Percentiles rank a stretch among this genome's conserved stretches.
Conservation (phyloP, 1,140 invertebrate genomes). For the Eupristina koningsbergeri region DNA sequence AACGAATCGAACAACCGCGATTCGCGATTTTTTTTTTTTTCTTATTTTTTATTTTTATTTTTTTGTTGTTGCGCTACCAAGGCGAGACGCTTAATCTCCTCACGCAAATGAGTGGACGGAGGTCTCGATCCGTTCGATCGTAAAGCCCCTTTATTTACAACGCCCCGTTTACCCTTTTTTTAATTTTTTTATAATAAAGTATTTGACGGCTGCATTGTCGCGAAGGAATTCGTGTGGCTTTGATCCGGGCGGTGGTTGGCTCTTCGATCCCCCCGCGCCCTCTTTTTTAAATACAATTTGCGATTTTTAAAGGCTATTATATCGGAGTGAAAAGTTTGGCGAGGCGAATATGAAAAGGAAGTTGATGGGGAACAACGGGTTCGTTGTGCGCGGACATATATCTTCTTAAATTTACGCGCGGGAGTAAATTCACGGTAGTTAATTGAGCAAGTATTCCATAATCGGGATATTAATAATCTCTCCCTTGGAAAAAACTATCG, state of each 20-base stretch:
- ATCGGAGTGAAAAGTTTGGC: background rate
- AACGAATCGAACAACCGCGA: constrained; percentile 22
- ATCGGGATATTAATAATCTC: background rate
- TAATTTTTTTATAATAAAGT: constrained; percentile 26
- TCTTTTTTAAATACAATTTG: constrained; percentile 25
- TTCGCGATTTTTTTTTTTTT: constrained; percentile 8
- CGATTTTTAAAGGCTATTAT: background rate
- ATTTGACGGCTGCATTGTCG: constrained; percentile 28
- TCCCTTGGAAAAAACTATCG: background rate
- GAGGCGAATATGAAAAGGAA: background rate
- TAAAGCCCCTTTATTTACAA: constrained; percentile 41
- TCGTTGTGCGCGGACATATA: background rate
- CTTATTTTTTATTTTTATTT: background rate
- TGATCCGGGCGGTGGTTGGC: background rate
- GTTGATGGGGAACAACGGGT: background rate
- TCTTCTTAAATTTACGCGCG: background rate
- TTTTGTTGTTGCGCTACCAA: background rate
- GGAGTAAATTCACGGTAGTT: constrained; percentile 5
- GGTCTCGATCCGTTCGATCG: constrained; percentile 20
- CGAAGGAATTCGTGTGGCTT: constrained; percentile 9
- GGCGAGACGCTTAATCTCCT: constrained; percentile 31
- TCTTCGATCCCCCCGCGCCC: background rate
- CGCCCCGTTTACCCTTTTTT: background rate
- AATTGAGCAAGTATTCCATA: background rate
- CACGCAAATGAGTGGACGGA: constrained; percentile 32